Evolutionary conservation across 2,888 invertebrate genomes (phyloP), one percentile per base, ranked within the genome.

Genomic region (Machimus atricapillus): DNA sequence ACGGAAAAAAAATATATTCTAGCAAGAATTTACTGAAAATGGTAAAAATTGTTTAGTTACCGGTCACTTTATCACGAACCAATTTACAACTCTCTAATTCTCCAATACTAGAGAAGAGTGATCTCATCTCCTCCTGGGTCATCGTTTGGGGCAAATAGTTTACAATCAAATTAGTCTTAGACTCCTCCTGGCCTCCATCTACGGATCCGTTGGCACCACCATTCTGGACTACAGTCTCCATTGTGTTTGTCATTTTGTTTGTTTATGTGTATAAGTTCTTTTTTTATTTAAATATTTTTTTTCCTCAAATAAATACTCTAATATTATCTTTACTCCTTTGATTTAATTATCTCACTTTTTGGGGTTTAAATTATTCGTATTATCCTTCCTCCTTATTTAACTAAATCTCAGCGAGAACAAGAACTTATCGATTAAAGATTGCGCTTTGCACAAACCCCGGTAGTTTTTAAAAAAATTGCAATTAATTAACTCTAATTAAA

Each of bases 61-160:
- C 97, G 93, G 98, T 98, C 91, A 97, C 96, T 95, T 98, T 98
- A 94, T 98, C 98, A 92, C 98, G 95, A 92, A 98, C 98, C 92
- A 98, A 95, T 94, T 98, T 98, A 94, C 98, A 98, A 93, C 97
- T 97, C 94, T 98, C 98, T 90, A 98, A 97, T 94, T 98, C 98
- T 91, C 98, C 98, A 93, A 98, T 97, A 93, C 97, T 97, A 88
- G 97, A 96, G 94, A 98, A 98, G 89, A 98, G 94, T 89, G 97
- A 97, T 90, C 98, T 95, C 91, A 98, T 98, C 94, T 98, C 98
- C 93, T 98, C 98, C 93, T 98, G 98, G 89, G 97, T 97, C 94
- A 98, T 96, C 90, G 96, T 96, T 93, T 98, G 98, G 46, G 98
- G 98, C 90, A 98, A 94, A 93, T 98, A 98, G 94, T 98, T 98